Conservation (phyloP, 2,797 vertebrate species). For the Aldrovandia affinis region DNA sequence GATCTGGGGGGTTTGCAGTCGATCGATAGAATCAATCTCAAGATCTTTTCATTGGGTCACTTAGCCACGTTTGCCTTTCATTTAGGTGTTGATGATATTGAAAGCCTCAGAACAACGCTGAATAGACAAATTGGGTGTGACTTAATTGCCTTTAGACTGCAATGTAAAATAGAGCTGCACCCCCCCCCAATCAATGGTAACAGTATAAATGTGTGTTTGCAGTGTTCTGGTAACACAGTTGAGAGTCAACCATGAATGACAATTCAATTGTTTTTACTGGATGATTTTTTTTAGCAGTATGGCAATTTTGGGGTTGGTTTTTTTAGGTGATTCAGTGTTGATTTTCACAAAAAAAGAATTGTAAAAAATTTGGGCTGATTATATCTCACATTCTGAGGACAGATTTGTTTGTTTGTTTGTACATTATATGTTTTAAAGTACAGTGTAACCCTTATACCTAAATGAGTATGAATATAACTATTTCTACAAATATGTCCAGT, state of each 20-base stretch:
- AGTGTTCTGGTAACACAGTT: not conserved
- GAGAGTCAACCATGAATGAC: not conserved
- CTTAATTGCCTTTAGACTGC: not conserved
- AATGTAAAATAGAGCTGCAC: not conserved
- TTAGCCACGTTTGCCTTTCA: not conserved
- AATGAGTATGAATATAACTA: not conserved
- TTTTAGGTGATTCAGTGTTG: not conserved
- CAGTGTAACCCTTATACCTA: no score
- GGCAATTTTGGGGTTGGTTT: not conserved
- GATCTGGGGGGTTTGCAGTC: not conserved
- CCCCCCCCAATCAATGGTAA: not conserved
- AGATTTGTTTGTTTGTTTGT: no score
- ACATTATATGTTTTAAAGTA: no score
- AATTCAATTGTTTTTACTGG: not conserved
- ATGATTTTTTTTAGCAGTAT: not conserved
- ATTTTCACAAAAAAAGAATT: no score
- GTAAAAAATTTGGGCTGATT: no score
- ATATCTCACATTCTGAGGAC: no score
- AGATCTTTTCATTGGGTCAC: slow-evolving; percentile 8
- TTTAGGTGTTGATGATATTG: not conserved
- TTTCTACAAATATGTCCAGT: not conserved
- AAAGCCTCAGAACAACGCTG: not conserved
- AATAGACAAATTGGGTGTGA: not conserved
- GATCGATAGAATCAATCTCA: not conserved
- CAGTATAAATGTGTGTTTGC: not conserved